Evolutionary conservation across 2,113 vertebrate species (phyloP).

Genomic region (Callospermophilus lateralis): DNA sequence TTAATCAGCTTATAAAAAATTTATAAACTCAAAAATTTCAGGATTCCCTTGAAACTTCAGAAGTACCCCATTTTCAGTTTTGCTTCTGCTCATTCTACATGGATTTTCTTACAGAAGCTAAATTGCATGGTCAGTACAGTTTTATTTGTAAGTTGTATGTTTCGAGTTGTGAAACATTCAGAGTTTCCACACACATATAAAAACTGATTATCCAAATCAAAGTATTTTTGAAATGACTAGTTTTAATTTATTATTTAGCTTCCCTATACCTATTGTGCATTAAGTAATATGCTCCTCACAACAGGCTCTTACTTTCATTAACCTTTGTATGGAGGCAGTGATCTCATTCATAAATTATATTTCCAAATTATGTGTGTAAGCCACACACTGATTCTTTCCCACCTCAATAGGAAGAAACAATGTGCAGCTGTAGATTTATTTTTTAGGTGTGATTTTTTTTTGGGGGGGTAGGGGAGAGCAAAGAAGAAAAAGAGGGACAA

Average conservation of each 20-base stretch:
- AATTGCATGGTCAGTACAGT: background rate
- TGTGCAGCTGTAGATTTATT: background rate
- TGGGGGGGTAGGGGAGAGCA: background rate
- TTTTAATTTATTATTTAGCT: slow-evolving; percentile 30
- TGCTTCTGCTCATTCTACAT: background rate
- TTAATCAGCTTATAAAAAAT: slow-evolving; percentile 57
- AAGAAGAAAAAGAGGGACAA: background rate
- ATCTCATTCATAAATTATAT: slow-evolving; percentile 23
- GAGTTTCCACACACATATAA: background rate
- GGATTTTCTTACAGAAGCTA: background rate
- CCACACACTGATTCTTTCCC: slow-evolving; percentile 38
- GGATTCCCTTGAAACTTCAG: background rate
- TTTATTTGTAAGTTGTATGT: background rate
- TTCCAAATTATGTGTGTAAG: slow-evolving; percentile 41
- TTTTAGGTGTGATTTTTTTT: slow-evolving; percentile 24
- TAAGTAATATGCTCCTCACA: slow-evolving; percentile 48
- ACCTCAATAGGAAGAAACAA: background rate
- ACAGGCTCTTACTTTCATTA: slow-evolving; percentile 2
- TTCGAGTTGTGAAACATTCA: slow-evolving; percentile 7
- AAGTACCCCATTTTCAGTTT: background rate
- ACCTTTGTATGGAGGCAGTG: background rate
- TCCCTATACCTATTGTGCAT: background rate
- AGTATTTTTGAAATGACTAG: slow-evolving; percentile 23
- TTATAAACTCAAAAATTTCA: slow-evolving; percentile 54
- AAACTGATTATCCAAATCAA: background rate